Evolutionary conservation across 2,113 vertebrate species (phyloP).

Genomic region (Corythaixoides concolor): DNA sequence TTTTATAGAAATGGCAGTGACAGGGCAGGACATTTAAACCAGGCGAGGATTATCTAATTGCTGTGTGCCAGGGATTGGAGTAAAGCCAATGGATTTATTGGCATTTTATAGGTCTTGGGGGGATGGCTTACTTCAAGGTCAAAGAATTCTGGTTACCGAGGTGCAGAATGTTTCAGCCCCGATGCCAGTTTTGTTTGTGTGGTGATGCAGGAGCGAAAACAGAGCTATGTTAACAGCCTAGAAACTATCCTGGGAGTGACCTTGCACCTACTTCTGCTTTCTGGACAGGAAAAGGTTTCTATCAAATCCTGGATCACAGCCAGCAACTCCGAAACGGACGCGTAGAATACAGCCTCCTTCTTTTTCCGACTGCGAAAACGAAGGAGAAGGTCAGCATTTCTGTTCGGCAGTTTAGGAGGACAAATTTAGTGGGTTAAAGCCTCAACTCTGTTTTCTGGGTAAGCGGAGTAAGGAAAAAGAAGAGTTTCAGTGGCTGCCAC

Average conservation of each 20-base stretch:
- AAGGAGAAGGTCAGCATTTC: fast-evolving
- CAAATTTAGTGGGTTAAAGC: neutral
- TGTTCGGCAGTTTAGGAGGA: neutral
- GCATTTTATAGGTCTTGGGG: neutral
- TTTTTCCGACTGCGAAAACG: neutral
- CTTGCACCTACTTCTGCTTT: neutral
- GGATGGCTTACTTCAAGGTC: neutral
- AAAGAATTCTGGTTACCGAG: neutral
- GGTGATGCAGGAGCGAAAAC: neutral
- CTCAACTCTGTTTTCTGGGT: neutral
- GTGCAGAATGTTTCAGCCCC: fast-evolving
- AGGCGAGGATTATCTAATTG: fast-evolving
- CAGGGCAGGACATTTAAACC: neutral
- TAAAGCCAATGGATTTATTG: neutral
- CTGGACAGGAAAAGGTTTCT: neutral
- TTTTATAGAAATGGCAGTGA: neutral
- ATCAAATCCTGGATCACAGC: neutral
- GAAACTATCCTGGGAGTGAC: neutral
- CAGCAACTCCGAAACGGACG: fast-evolving
- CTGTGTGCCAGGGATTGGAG: neutral
- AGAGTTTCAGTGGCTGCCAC: neutral
- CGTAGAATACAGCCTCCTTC: neutral
- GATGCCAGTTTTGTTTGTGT: neutral
- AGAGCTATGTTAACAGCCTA: neutral
- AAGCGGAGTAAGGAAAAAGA: neutral